Evolutionary conservation across 2,797 vertebrate species (phyloP).

Genomic region (Melanotaenia boesemani): DNA sequence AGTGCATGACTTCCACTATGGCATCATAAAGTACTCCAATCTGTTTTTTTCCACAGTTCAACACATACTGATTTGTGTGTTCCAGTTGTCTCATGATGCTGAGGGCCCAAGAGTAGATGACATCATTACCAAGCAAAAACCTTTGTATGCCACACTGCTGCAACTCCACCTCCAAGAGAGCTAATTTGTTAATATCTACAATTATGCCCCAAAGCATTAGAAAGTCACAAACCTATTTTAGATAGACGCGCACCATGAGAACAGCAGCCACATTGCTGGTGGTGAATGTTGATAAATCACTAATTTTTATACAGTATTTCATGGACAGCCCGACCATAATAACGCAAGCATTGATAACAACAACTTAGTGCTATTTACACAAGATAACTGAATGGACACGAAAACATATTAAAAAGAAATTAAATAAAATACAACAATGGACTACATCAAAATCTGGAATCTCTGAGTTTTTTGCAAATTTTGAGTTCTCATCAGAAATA

Average conservation of each 20-base stretch:
- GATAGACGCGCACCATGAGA: not conserved
- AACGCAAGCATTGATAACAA: not conserved
- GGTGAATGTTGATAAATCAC: not conserved
- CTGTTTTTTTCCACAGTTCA: not conserved
- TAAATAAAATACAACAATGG: no score
- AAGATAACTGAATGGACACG: not conserved
- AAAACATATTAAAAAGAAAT: not conserved
- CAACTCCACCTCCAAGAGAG: no score
- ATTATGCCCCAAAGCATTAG: not conserved
- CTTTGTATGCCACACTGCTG: no score
- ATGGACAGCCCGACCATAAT: not conserved
- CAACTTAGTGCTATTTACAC: not conserved
- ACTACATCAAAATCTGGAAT: no score
- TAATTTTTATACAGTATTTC: not conserved
- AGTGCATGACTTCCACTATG: conserved; percentile 16
- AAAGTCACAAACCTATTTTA: not conserved
- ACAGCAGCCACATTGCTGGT: not conserved
- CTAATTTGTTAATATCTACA: not conserved
- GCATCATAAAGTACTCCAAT: conserved; percentile 38
- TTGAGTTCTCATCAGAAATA: no score
- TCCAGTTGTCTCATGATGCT: not conserved
- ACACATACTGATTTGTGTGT: not conserved
- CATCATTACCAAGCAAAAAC: no score
- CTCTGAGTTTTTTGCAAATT: no score
- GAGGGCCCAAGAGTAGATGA: not conserved